phyloP scores from a whole-genome alignment of 2,888 invertebrate species.

The Scaptomyza polygonia region DNA sequence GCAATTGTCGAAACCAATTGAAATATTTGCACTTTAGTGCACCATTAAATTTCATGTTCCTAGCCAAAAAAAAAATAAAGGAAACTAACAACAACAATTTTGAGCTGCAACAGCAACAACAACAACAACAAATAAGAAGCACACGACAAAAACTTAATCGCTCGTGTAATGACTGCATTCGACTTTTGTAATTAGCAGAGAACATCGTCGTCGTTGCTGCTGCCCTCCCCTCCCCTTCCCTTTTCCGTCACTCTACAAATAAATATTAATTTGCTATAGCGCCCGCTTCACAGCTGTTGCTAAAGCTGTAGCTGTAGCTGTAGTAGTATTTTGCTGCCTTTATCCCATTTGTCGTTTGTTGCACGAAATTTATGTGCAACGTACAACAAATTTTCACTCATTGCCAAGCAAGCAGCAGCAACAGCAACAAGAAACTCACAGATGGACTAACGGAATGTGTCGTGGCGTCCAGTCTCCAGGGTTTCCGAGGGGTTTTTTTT shows the following conservation, averaged over 20 bases:
- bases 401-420: conserved; percentile 48
- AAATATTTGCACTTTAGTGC: conserved; percentile 55
- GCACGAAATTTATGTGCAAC: conserved; percentile 75
- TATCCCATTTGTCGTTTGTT: conserved; percentile 26
- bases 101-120: conserved; percentile 9
- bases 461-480: conserved; percentile 53
- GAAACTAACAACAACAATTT: background rate
- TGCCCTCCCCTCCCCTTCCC: background rate
- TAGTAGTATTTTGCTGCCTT: background rate
- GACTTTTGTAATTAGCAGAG: conserved; percentile 77
- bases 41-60: conserved; percentile 55
- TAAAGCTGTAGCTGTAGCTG: conserved; percentile 22
- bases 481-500: conserved; percentile 6
- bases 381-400: conserved; percentile 80
- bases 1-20: conserved; percentile 31
- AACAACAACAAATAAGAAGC: conserved; percentile 12
- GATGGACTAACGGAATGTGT: conserved; percentile 59
- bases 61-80: background rate
- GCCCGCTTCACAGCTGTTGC: conserved; percentile 29
- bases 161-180: conserved; percentile 80
- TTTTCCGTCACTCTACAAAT: conserved; percentile 37
- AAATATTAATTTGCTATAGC: conserved; percentile 75
- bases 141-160: conserved; percentile 79
- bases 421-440: conserved; percentile 9
- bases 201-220: conserved; percentile 45